Percentiles rank a stretch among this genome's conserved stretches.
phyloP scores from a whole-genome alignment of 1,140 invertebrate genomes.

The Penaeus vannamei region DNA sequence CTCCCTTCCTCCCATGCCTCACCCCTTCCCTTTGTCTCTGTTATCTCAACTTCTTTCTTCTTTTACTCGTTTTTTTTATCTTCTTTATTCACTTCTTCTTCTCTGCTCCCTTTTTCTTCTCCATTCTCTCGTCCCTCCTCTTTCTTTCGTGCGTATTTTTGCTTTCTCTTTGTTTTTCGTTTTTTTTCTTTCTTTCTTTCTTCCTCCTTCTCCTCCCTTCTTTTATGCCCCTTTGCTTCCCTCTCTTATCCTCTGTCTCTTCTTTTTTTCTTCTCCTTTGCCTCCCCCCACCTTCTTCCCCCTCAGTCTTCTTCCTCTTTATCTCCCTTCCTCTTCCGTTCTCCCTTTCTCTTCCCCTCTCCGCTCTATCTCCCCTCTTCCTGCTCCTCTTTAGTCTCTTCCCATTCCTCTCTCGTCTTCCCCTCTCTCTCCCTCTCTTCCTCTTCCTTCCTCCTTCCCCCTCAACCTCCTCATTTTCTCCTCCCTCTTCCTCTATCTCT shows the following conservation, averaged over 20 bases:
- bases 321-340: neutral
- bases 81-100: too few species aligned
- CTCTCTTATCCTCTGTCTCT: too few species aligned
- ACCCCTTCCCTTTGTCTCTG: too few species aligned
- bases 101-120: too few species aligned
- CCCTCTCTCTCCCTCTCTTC: neutral
- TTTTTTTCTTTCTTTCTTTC: too few species aligned
- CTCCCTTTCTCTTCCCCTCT: neutral
- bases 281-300: neutral
- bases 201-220: too few species aligned
- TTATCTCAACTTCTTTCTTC: too few species aligned
- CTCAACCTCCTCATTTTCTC: fast-evolving
- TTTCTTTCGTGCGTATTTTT: fast-evolving
- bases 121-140: too few species aligned
- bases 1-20: neutral
- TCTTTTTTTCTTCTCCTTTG: too few species aligned
- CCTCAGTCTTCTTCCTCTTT: neutral
- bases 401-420: neutral
- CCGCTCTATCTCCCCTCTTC: neutral
- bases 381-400: neutral
- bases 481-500: neutral
- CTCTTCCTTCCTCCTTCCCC: neutral
- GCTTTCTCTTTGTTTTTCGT: too few species aligned
- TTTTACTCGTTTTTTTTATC: too few species aligned
- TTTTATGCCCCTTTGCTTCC: too few species aligned